phyloP scores from a whole-genome alignment of 2,113 vertebrate species.

The Poecile atricapillus region DNA sequence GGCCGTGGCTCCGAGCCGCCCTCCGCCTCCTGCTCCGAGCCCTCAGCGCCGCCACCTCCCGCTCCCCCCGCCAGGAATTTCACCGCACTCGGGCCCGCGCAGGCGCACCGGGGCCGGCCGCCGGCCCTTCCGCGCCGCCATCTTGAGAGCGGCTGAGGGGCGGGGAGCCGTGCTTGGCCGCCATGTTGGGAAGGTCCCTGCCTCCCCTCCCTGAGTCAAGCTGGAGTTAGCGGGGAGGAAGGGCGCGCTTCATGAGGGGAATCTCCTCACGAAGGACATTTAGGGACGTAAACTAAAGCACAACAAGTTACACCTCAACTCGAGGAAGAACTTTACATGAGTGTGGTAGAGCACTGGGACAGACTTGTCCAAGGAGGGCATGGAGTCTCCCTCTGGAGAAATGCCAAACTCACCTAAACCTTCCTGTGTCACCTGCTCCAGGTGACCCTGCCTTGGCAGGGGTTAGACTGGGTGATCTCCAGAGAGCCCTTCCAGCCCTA shows the following conservation, averaged over 20 bases:
- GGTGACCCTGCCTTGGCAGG: not conserved
- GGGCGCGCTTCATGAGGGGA: not conserved
- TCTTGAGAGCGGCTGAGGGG: constrained; percentile 10
- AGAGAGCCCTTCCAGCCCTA: not conserved
- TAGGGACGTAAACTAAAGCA: not conserved
- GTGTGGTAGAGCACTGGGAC: not conserved
- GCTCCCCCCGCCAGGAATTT: constrained; percentile 55
- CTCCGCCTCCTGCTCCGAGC: not conserved
- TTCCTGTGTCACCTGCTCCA: not conserved
- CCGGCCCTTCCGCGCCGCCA: constrained; percentile 30
- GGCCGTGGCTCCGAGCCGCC: constrained; percentile 29
- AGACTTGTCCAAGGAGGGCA: not conserved
- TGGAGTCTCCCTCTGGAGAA: not conserved
- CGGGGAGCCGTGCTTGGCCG: not conserved
- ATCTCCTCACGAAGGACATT: not conserved
- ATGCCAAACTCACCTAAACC: too few species aligned
- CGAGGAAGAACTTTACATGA: not conserved
- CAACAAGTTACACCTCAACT: not conserved
- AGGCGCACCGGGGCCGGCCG: constrained; percentile 27
- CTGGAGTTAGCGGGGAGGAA: not conserved
- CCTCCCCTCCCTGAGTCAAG: rapidly evolving
- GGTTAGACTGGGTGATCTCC: not conserved
- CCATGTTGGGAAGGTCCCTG: constrained; percentile 70
- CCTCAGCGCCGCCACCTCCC: not conserved
- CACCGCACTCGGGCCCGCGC: constrained; percentile 50